Percentiles rank a stretch among this genome's conserved stretches.
Evolutionary conservation across 2,888 invertebrate species (phyloP).

Genomic region (Neoitamus cyanurus): DNA sequence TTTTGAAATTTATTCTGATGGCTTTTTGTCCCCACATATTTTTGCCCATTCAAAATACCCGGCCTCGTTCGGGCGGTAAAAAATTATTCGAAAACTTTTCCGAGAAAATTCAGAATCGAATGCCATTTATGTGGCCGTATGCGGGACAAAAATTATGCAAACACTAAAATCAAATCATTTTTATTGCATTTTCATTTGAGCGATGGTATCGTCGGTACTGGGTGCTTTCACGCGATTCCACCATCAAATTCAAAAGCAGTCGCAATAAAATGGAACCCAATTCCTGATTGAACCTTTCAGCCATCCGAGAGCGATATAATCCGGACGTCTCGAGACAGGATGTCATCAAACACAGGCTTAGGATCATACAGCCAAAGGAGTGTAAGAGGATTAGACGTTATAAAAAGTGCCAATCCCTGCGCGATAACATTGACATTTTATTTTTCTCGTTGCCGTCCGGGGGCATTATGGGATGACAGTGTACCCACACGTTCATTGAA

Average conservation of each 20-base stretch:
- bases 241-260: conserved; percentile 30
- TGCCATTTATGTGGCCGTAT: background rate
- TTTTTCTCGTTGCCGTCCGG: conserved; percentile 44
- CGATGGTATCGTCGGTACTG: background rate
- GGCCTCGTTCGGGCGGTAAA: background rate
- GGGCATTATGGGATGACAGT: conserved; percentile 43
- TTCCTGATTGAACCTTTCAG: conserved; percentile 29
- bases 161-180: conserved; percentile 1
- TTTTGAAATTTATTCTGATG: background rate
- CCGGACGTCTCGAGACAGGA: conserved; percentile 47
- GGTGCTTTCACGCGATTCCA: background rate
- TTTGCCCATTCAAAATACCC: background rate
- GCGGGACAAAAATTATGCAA: conserved; percentile 6
- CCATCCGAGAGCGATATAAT: conserved; percentile 38
- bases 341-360: conserved; percentile 50
- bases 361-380: conserved; percentile 48
- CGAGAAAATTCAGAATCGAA: background rate
- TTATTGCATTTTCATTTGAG: conserved; percentile 17
- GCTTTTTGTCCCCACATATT: background rate
- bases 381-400: conserved; percentile 51
- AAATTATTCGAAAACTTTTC: background rate
- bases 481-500: conserved; percentile 41
- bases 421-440: conserved; percentile 51
- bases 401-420: conserved; percentile 51
- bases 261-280: conserved; percentile 42